Percentiles rank a stretch among this genome's conserved stretches.
These are phyloP conservation scores for Coboldia fuscipes DNA, from an alignment of 1,140 invertebrate genomes.

Conservation along the genomic window DNA sequence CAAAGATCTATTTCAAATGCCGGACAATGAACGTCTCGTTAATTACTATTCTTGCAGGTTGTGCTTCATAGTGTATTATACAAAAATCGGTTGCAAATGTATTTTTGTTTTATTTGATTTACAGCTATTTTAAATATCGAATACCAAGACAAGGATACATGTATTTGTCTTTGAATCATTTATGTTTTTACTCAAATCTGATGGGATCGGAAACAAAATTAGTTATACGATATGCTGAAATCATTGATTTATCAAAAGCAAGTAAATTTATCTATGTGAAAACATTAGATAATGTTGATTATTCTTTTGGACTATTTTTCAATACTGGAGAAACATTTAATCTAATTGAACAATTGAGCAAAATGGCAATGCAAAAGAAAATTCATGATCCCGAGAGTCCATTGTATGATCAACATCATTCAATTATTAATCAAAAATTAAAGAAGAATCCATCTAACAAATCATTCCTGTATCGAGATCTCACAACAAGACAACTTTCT, in stretches of 20 bases:
- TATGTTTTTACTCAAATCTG: slow-evolving; percentile 91
- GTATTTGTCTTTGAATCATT: slow-evolving; percentile 85
- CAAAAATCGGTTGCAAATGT: slow-evolving; percentile 1
- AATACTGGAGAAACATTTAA: slow-evolving; percentile 74
- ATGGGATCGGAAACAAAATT: slow-evolving; percentile 78
- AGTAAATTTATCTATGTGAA: slow-evolving; percentile 17
- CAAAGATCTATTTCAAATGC: slow-evolving; percentile 71
- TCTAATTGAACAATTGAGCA: slow-evolving; percentile 86
- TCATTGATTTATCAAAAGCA: slow-evolving; percentile 13
- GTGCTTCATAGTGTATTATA: neutral
- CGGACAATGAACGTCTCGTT: slow-evolving; percentile 84
- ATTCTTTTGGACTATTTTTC: slow-evolving; percentile 42
- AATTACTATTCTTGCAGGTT: slow-evolving; percentile 89
- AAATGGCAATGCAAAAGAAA: slow-evolving; percentile 83
- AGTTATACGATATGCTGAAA: slow-evolving; percentile 22
- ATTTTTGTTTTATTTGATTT: slow-evolving; percentile 11
- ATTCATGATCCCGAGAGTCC: slow-evolving; percentile 27
- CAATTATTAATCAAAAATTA: slow-evolving; percentile 31
- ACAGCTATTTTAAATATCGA: slow-evolving; percentile 79
- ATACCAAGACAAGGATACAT: slow-evolving; percentile 88
- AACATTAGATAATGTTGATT: slow-evolving; percentile 18
- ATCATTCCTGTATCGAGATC: slow-evolving; percentile 73
- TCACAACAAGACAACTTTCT: slow-evolving; percentile 84
- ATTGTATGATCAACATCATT: slow-evolving; percentile 14
- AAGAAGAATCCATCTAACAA: slow-evolving; percentile 73